Base-by-base conservation (phyloP, 2,888 invertebrate species). In the Blastobasis adustella region DNA sequence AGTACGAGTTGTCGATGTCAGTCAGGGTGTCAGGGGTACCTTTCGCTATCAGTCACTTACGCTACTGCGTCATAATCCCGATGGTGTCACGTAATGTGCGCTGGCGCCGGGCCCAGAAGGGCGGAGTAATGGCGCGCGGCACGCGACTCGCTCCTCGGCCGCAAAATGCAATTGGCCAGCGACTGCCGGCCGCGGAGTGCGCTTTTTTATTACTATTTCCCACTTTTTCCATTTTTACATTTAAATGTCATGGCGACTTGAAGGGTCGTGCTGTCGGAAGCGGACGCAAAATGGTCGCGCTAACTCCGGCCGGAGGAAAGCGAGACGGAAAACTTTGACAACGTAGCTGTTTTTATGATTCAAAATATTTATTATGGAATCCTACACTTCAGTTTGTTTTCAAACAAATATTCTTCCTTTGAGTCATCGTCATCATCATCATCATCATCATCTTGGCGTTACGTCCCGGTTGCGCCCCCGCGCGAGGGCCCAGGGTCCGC, bases 111-210 rank as follows among this genome's bases (percentile, higher is more conserved):
- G 79, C 81, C 79, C 76, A 76, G 71, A 67, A 76, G 81, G 84
- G 82, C 79, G 81, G 80, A 67, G 69, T 86, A 82, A 84, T 85
- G 80, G 76, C 68, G 49, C 55, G 58, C 53, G 69, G 71, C 83
- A 85, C 83, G 84, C 85, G 74, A 82, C 73, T 73, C 61, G 71
- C 72, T 71, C 58, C 71, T 68, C 71, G 64, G 69, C 78, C 76
- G 71, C 78, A 71, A 77, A 79, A 76, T 79, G 81, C 84, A 82
- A 84, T 85, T 84, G 83, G 82, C 76, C 71, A 73, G 71, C 71
- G 71, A 77, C 68, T 70, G 68, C 61, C 63, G 65, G 66, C 49
- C 49, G 45, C 49, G 59, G 61, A 62, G 71, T 67, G 59, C 66
- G 71, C 62, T 66, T 63, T 61, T 71, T 62, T 58, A 61, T 57